phyloP scores from a whole-genome alignment of 2,888 invertebrate species.

The Leptogaster cylindrica region DNA sequence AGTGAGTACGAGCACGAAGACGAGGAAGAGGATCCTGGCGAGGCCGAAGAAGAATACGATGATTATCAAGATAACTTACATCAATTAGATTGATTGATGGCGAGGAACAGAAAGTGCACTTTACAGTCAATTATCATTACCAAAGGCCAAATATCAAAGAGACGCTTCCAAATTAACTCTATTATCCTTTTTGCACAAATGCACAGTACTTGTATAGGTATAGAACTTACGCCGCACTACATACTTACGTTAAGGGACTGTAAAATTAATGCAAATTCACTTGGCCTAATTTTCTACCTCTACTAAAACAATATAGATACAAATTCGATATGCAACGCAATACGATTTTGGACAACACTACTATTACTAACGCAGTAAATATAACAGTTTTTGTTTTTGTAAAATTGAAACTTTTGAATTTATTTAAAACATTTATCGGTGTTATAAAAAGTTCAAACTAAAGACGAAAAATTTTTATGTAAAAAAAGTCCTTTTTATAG shows the following conservation, averaged over 20 bases:
- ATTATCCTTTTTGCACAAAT: constrained; percentile 11
- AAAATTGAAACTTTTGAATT: constrained; percentile 1
- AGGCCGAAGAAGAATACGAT: constrained; percentile 69
- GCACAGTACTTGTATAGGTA: not conserved
- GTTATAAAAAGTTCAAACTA: constrained; percentile 8
- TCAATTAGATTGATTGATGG: constrained; percentile 56
- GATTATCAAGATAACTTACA: constrained; percentile 64
- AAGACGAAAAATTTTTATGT: not conserved
- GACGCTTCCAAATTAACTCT: constrained; percentile 11
- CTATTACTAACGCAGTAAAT: constrained; percentile 23
- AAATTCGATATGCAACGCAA: constrained; percentile 15
- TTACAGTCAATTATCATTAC: constrained; percentile 2
- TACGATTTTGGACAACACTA: constrained; percentile 14
- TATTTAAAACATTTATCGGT: constrained; percentile 3
- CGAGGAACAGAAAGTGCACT: not conserved
- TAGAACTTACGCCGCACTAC: not conserved
- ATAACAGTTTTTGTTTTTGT: constrained; percentile 17
- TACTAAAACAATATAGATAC: too few relatives aligned
- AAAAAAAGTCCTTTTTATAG: not conserved
- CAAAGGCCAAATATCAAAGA: constrained; percentile 40
- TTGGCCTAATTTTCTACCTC: constrained; percentile 31
- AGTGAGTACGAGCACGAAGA: constrained; percentile 65
- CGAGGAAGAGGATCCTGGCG: constrained; percentile 66
- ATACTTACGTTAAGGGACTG: not conserved
- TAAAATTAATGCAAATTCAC: not conserved